Percentiles rank a stretch among this genome's conserved stretches.
Evolutionary conservation across 2,888 invertebrate species (phyloP).

Genomic region (Nomada goodeniana): DNA sequence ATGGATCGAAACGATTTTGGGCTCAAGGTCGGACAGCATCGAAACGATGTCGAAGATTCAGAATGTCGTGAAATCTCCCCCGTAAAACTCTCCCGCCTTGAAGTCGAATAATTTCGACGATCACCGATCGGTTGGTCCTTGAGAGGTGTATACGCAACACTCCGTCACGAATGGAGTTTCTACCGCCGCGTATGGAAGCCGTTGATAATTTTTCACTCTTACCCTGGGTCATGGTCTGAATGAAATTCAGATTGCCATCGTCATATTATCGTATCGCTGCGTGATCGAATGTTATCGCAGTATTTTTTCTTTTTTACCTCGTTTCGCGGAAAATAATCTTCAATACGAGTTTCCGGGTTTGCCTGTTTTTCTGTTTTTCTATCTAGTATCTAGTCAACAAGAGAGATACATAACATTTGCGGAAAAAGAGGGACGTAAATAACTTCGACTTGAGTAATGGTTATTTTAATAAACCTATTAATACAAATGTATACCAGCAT

Average conservation of each 20-base stretch:
- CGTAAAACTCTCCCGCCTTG: slow-evolving; percentile 37
- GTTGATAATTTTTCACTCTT: slow-evolving; percentile 65
- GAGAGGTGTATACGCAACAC: slow-evolving; percentile 26
- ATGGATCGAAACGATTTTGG: slow-evolving; percentile 79
- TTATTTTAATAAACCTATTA: not conserved
- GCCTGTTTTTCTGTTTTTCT: not conserved
- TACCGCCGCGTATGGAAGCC: slow-evolving; percentile 25
- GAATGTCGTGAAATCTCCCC: slow-evolving; percentile 57
- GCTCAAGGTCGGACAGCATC: slow-evolving; percentile 77
- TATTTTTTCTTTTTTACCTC: not conserved
- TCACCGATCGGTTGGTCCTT: slow-evolving; percentile 42
- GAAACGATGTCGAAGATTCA: slow-evolving; percentile 57
- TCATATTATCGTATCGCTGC: slow-evolving; percentile 39
- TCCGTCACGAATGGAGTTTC: slow-evolving; percentile 17
- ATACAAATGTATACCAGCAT: no score
- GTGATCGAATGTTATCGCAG: slow-evolving; percentile 34
- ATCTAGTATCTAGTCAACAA: not conserved
- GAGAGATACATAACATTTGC: not conserved
- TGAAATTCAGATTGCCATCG: slow-evolving; percentile 60
- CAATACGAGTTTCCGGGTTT: not conserved
- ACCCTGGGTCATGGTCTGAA: slow-evolving; percentile 63
- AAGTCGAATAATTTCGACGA: slow-evolving; percentile 52
- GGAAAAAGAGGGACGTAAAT: not conserved
- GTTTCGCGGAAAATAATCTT: slow-evolving; percentile 8
- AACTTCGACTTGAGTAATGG: not conserved